Evolutionary conservation across 92 coral and sea anemone species (phyloP), one percentile per base, ranked within the genome.

Genomic region (Palythoa caribaeorum): DNA sequence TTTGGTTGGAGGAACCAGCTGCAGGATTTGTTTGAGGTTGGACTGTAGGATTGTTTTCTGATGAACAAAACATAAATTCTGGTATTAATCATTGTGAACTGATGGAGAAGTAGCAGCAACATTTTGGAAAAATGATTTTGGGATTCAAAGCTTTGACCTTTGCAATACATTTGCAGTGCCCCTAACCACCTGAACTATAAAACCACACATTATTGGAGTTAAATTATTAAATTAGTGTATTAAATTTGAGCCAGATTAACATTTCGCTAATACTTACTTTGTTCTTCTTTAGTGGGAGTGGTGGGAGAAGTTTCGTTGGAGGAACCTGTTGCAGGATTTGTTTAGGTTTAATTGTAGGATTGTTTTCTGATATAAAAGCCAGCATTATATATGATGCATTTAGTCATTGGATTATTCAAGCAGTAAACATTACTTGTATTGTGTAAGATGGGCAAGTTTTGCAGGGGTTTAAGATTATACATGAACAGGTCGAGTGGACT

Each of bases 231-330:
- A 68, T 68, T 40, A 73, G 78, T 73, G 10, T 73, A 39, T 73
- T 73, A 73, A 73, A 73, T 40, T 73, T 73, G 78, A 73, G 78
- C 78, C 78, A 73, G 9, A 73, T 73, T 73, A 73, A 73, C 78
- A 47, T 73, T 70, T 70, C 75, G 75, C 75, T 73, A 88, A 80
- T 88, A 88, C 83, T 88, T 81, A 88, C 91, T 81, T 80, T 87
- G 70, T 88, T 88, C 87, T 37, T 80, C 69, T 88, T 80, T 88
- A 73, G 87, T 81, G 71, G 87, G 83, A 59, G 91, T 88, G 87
- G 73, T 88, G 87, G 90, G 80, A 79, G 83, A 73, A 38, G 89
- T 87, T 87, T 79, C 73, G 75, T 70, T 70, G 73, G 84, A 79
- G 84, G 72, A 79, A 59, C 84, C 84, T 36, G 84, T 20, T 79